Evolutionary conservation across 2,113 vertebrate genomes (phyloP).

Genomic region (Hirundichthys speculiger): DNA sequence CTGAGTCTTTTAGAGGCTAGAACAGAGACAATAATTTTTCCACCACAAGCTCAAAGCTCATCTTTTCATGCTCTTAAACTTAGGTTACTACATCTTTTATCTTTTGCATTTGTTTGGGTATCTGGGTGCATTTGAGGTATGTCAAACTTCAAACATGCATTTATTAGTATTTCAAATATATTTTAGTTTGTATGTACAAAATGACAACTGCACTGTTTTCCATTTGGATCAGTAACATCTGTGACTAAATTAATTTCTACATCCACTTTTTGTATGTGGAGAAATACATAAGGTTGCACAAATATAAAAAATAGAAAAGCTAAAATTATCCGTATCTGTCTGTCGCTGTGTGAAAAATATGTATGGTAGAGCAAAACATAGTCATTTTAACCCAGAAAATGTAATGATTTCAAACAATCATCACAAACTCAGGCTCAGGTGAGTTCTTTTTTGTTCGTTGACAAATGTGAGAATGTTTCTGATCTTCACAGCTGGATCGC

Average conservation of each 20-base stretch:
- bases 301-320: neutral
- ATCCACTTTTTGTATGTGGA: neutral
- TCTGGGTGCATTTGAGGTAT: no score
- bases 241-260: neutral
- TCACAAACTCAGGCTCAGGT: neutral
- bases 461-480: neutral
- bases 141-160: no score
- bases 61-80: no score
- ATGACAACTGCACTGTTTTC: no score
- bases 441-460: neutral
- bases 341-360: neutral
- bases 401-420: slow-evolving; percentile 7
- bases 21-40: no score
- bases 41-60: no score
- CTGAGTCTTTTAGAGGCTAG: no score
- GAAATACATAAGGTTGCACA: neutral
- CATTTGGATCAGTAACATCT: no score
- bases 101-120: no score
- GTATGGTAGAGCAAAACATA: neutral
- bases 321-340: neutral
- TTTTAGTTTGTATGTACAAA: no score
- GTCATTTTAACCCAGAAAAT: neutral
- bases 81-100: no score
- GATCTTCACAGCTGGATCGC: neutral
- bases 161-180: no score